Evolutionary conservation across 30 jellyfish, hydroid and myxozoan species (phyloP), one percentile per base, ranked within the genome.

Genomic region (Catostylus mosaicus): DNA sequence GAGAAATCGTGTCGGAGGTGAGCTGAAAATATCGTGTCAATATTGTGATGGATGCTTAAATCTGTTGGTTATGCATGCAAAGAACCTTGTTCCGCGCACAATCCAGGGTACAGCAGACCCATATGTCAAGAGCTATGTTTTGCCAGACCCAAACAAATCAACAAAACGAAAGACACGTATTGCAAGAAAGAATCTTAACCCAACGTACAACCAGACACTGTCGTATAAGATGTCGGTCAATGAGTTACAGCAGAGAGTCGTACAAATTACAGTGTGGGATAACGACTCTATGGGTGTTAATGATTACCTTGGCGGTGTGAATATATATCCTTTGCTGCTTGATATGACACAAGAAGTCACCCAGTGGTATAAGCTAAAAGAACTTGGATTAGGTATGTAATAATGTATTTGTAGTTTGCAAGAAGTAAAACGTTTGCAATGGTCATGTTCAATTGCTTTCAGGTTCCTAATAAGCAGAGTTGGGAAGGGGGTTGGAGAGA

Each of bases 191-290:
- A 82, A 89, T 47, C 84, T 93, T 22, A 83, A 93, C 80, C 98
- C 98, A 48, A 93, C 98, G 7, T 93, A 51, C 59, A 93, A 93
- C 78, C 97, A 93, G 78, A 86, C 96, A 6, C 51, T 93, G 82
- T 36, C 87, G 30, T 93, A 80, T 77, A 79, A 50, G 30, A 33
- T 77, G 64, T 77, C 97, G 29, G 38, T 75, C 31, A 85, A 67
- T 5, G 71, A 73, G 23, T 64, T 93, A 73, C 95, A 78, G 54
- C 64, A 73, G 35, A 73, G 88, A 33, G 85, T 71, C 23, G 82
- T 93, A 1, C 98, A 88, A 45, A 90, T 93, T 14, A 80, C 98
- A 3, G 98, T 82, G 1, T 93, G 98, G 98, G 98, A 93, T 48
- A 62, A 71, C 51, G 97, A 93, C 70, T 20, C 88, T 1, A 43